Percentiles rank a stretch among this genome's conserved stretches.
These are phyloP conservation scores for Hemithea aestivaria DNA, from an alignment of 2,888 invertebrate species.

Conservation along the genomic window DNA sequence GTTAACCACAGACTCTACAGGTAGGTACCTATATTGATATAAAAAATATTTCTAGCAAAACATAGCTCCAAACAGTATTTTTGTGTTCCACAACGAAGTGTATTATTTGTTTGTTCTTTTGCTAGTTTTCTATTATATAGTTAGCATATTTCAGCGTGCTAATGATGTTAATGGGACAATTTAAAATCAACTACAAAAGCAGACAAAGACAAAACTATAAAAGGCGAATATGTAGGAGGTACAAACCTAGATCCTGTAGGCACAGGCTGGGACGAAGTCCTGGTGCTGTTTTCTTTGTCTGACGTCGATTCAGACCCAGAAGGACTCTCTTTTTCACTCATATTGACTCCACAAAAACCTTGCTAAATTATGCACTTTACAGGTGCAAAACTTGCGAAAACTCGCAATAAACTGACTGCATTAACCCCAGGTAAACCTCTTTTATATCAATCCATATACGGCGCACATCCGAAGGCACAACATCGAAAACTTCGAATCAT, in stretches of 20 bases:
- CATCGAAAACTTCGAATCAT: slow-evolving; percentile 57
- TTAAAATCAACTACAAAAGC: too few relatives aligned
- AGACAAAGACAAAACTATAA: too few relatives aligned
- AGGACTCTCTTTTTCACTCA: slow-evolving; percentile 64
- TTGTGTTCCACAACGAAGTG: too few relatives aligned
- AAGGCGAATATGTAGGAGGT: background rate
- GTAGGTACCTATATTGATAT: too few relatives aligned
- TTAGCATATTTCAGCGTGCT: too few relatives aligned
- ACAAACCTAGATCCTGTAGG: slow-evolving; percentile 58
- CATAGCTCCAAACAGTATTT: too few relatives aligned
- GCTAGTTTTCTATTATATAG: too few relatives aligned
- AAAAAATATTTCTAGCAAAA: too few relatives aligned
- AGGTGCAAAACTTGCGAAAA: slow-evolving; percentile 19
- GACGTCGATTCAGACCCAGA: slow-evolving; percentile 48
- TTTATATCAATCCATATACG: slow-evolving; percentile 59
- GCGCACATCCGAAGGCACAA: slow-evolving; percentile 45
- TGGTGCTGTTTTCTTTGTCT: slow-evolving; percentile 42
- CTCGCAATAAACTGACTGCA: slow-evolving; percentile 39
- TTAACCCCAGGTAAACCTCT: slow-evolving; percentile 31
- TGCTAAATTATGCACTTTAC: slow-evolving; percentile 1
- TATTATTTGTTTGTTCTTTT: too few relatives aligned
- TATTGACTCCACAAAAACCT: slow-evolving; percentile 25
- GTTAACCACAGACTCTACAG: too few relatives aligned
- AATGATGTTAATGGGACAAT: too few relatives aligned
- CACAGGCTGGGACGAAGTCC: slow-evolving; percentile 52